Conservation (phyloP, 2,888 invertebrate species). For the Andrena bicolor region DNA sequence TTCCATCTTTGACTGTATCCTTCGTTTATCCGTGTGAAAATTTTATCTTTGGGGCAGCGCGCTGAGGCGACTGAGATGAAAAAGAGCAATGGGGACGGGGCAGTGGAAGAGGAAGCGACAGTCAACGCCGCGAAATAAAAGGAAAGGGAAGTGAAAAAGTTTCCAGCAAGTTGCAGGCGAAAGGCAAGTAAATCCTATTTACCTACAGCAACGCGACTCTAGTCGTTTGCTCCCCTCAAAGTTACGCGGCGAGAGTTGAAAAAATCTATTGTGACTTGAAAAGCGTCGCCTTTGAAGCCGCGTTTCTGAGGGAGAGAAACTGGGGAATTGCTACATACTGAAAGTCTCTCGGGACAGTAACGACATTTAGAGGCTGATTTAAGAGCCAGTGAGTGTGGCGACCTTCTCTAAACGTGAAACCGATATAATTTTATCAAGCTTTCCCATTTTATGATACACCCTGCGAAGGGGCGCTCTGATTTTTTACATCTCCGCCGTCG, state of each 20-base stretch:
- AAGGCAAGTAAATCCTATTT: constrained; percentile 53
- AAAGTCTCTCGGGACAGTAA: constrained; percentile 28
- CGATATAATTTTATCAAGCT: constrained; percentile 24
- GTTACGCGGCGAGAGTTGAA: constrained; percentile 18
- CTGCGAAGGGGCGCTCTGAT: not conserved
- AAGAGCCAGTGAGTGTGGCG: not conserved
- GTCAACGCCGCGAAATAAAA: constrained; percentile 5
- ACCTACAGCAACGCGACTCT: constrained; percentile 15
- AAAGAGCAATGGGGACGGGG: not conserved
- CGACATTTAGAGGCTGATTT: constrained; percentile 36
- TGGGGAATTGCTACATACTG: constrained; percentile 3
- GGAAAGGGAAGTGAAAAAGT: constrained; percentile 8
- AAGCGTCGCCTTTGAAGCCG: constrained; percentile 4
- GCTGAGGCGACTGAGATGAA: not conserved
- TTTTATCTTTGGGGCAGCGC: constrained; percentile 11
- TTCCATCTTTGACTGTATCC: not conserved
- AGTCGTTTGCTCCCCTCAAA: not conserved
- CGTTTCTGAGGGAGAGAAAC: not conserved
- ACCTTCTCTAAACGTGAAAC: not conserved
- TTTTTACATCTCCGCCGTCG: constrained; percentile 3
- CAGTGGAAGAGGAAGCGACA: not conserved
- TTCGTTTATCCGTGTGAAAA: constrained; percentile 22
- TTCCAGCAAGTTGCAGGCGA: constrained; percentile 34
- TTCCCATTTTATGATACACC: constrained; percentile 31
- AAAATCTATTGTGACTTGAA: constrained; percentile 18